Conservation (phyloP, 1,140 invertebrate genomes). For the Drosophila sp. region DNA sequence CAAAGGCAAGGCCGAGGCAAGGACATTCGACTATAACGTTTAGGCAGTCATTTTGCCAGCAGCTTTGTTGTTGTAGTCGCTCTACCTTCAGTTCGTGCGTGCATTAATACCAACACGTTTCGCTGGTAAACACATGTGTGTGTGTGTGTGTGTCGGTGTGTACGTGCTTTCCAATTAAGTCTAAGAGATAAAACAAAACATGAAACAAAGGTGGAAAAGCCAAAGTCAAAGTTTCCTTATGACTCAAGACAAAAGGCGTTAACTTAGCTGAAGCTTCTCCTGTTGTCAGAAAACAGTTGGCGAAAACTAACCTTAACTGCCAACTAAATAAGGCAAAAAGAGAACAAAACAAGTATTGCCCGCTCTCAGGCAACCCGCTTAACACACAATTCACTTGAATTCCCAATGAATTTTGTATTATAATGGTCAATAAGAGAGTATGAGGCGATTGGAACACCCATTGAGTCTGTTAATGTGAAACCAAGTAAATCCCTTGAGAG, state of each 20-base stretch:
- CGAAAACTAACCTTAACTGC: background rate
- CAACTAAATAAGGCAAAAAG: constrained; percentile 1
- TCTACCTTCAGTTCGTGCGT: background rate
- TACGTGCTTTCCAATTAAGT: constrained; percentile 23
- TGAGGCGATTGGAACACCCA: background rate
- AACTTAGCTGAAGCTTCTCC: background rate
- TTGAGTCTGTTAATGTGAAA: background rate
- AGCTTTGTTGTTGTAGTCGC: constrained; percentile 6
- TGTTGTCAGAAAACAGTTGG: background rate
- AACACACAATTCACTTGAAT: constrained; percentile 8
- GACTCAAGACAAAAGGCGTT: constrained; percentile 12
- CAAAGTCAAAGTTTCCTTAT: constrained; percentile 19
- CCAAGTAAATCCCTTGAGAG: no score
- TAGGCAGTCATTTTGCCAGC: constrained; percentile 12
- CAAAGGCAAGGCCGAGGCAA: background rate
- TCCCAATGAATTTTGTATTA: background rate
- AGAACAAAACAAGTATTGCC: constrained; percentile 5
- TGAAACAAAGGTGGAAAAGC: constrained; percentile 21
- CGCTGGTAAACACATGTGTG: background rate
- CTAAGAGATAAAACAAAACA: constrained; percentile 22
- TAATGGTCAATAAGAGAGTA: background rate
- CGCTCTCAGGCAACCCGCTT: background rate
- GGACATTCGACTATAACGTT: background rate
- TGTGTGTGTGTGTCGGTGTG: constrained; percentile 1
- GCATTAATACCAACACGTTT: constrained; percentile 15